Conservation (phyloP, 2,888 invertebrate species). For the Brenthis daphne region DNA sequence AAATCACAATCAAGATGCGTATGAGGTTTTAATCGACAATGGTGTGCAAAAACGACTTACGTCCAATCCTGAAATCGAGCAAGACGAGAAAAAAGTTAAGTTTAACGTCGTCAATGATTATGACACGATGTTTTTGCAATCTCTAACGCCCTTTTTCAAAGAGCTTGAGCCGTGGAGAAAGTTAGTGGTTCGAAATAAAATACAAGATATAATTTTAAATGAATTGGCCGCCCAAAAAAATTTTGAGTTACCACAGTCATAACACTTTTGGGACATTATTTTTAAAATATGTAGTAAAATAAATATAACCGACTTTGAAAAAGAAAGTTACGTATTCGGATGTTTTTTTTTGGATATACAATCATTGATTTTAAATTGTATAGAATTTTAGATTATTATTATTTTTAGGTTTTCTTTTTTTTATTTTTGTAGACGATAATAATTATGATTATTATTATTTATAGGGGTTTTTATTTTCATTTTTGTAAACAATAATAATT, state of each 20-base stretch:
- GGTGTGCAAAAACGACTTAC: background rate
- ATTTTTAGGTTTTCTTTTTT: too few species aligned
- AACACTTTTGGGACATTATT: too few species aligned
- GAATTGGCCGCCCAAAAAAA: conserved; percentile 43
- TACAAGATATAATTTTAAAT: conserved; percentile 58
- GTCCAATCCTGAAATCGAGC: background rate
- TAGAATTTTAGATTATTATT: too few species aligned
- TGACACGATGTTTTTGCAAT: conserved; percentile 61
- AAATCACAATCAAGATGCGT: background rate
- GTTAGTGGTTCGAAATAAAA: conserved; percentile 56
- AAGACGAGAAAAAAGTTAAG: background rate
- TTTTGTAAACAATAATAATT: too few species aligned
- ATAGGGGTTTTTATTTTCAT: too few species aligned
- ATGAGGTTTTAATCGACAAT: conserved; percentile 2
- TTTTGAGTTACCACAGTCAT: conserved; percentile 12
- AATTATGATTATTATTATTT: too few species aligned
- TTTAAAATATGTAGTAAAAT: background rate
- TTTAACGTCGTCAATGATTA: conserved; percentile 44
- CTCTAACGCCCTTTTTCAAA: conserved; percentile 57
- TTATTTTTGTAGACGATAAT: too few species aligned
- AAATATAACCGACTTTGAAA: too few species aligned
- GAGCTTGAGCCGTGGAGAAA: conserved; percentile 56
- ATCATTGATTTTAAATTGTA: too few species aligned
- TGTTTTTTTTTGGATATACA: too few species aligned
- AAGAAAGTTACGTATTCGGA: background rate